Conservation (phyloP, 2,888 invertebrate species). For the Platycheirus rosarum region DNA sequence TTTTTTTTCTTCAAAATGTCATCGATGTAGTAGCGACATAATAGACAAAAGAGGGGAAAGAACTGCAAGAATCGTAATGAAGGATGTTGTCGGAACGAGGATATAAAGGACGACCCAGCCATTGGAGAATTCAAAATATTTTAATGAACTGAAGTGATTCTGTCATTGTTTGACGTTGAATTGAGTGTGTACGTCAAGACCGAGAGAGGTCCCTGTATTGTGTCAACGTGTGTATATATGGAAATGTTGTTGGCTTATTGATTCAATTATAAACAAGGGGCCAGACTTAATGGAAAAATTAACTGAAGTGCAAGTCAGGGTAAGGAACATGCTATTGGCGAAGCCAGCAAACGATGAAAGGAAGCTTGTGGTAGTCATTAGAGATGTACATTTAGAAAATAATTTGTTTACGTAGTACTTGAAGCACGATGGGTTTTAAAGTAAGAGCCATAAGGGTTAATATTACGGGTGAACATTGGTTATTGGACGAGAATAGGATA, state of each 20-base stretch:
- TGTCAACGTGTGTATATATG: slow-evolving; percentile 12
- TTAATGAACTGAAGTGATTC: slow-evolving; percentile 72
- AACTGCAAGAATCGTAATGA: slow-evolving; percentile 38
- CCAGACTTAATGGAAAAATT: slow-evolving; percentile 72
- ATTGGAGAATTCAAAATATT: slow-evolving; percentile 71
- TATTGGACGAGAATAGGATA: slow-evolving; percentile 12
- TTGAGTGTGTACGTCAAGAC: slow-evolving; percentile 63
- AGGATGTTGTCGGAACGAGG: slow-evolving; percentile 45
- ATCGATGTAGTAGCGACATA: slow-evolving; percentile 47
- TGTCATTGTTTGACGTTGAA: slow-evolving; percentile 69
- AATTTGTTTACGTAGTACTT: slow-evolving; percentile 72
- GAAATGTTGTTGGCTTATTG: slow-evolving; percentile 57
- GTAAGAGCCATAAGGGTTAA: slow-evolving; percentile 32
- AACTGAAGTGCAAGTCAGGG: slow-evolving; percentile 68
- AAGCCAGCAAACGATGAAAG: slow-evolving; percentile 42
- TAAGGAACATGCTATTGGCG: slow-evolving; percentile 33
- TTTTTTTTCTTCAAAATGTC: slow-evolving; percentile 47
- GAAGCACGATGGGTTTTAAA: slow-evolving; percentile 49
- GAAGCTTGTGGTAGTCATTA: slow-evolving; percentile 66
- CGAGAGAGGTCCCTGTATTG: slow-evolving; percentile 46
- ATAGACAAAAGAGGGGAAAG: slow-evolving; percentile 17
- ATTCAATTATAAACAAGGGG: slow-evolving; percentile 70
- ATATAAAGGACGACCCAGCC: slow-evolving; percentile 47
- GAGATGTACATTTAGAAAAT: slow-evolving; percentile 69
- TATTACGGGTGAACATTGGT: slow-evolving; percentile 24